phyloP scores from a whole-genome alignment of 2,797 vertebrate species.

The Tragelaphus oryx region DNA sequence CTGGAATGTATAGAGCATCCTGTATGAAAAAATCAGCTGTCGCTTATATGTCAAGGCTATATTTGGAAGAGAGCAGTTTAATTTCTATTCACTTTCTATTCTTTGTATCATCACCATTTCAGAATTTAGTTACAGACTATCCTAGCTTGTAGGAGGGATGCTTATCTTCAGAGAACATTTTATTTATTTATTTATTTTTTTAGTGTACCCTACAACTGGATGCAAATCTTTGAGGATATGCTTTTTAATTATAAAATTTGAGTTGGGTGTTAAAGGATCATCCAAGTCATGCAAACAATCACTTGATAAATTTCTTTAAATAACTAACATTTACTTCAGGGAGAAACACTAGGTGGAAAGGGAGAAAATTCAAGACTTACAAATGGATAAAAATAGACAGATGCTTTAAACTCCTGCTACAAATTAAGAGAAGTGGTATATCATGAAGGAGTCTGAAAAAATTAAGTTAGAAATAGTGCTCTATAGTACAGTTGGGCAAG shows the following conservation, averaged over 20 bases:
- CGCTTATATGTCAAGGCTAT: background rate
- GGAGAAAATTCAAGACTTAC: background rate
- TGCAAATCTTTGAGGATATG: background rate
- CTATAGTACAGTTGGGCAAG: background rate
- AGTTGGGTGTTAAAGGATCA: background rate
- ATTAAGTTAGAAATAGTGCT: background rate
- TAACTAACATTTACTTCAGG: background rate
- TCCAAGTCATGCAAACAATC: background rate
- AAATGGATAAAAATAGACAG: background rate
- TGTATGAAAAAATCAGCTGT: constrained; percentile 17
- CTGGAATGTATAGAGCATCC: background rate
- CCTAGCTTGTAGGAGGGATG: background rate
- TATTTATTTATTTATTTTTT: background rate
- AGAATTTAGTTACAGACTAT: background rate
- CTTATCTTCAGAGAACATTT: background rate
- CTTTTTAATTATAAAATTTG: constrained; percentile 39
- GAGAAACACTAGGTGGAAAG: background rate
- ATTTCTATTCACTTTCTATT: background rate
- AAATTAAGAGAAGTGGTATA: background rate
- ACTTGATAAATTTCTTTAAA: constrained; percentile 17
- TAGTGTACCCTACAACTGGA: background rate
- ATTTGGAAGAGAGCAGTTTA: constrained; percentile 18
- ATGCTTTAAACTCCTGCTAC: background rate
- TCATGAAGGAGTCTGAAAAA: background rate
- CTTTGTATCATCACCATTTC: background rate